Evolutionary conservation across 2,888 invertebrate genomes (phyloP).

Genomic region (Zaprionus lineosus): DNA sequence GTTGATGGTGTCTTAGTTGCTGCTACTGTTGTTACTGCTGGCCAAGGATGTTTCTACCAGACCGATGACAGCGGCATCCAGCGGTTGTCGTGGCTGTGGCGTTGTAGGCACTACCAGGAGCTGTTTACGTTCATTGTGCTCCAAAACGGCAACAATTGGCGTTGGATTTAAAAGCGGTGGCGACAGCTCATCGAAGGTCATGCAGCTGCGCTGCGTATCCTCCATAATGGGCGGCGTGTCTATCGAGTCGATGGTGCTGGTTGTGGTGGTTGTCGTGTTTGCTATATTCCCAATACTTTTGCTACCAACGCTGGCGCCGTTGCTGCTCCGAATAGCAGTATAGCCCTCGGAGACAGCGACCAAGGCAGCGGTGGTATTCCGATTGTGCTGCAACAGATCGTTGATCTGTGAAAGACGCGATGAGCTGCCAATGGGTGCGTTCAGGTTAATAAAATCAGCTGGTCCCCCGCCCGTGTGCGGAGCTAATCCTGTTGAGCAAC

Average conservation of each 20-base stretch:
- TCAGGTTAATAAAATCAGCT: slow-evolving; percentile 73
- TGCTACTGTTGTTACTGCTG: slow-evolving; percentile 6
- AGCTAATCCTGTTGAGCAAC: slow-evolving; percentile 24
- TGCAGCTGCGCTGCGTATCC: slow-evolving; percentile 59
- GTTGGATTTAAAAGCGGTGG: slow-evolving; percentile 64
- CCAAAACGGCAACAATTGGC: slow-evolving; percentile 57
- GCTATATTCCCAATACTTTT: too few species aligned
- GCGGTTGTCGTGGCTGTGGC: slow-evolving; percentile 63
- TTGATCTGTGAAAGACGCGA: slow-evolving; percentile 81
- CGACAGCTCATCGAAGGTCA: slow-evolving; percentile 61
- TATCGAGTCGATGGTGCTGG: slow-evolving; percentile 54
- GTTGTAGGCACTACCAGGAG: slow-evolving; percentile 4
- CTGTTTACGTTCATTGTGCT: slow-evolving; percentile 20
- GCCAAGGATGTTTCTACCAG: slow-evolving; percentile 17
- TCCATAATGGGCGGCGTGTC: slow-evolving; percentile 72
- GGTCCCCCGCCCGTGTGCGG: slow-evolving; percentile 11
- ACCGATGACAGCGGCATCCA: slow-evolving; percentile 28
- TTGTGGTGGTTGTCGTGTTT: slow-evolving; percentile 5
- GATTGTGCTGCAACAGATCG: slow-evolving; percentile 81
- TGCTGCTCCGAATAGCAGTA: slow-evolving; percentile 24
- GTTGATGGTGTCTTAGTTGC: background rate
- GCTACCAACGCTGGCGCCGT: slow-evolving; percentile 9
- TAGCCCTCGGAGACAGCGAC: slow-evolving; percentile 74
- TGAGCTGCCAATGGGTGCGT: slow-evolving; percentile 78
- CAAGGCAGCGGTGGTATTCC: slow-evolving; percentile 78